phyloP scores from a whole-genome alignment of 2,113 vertebrate species.

The Microcebus tavaratra region DNA sequence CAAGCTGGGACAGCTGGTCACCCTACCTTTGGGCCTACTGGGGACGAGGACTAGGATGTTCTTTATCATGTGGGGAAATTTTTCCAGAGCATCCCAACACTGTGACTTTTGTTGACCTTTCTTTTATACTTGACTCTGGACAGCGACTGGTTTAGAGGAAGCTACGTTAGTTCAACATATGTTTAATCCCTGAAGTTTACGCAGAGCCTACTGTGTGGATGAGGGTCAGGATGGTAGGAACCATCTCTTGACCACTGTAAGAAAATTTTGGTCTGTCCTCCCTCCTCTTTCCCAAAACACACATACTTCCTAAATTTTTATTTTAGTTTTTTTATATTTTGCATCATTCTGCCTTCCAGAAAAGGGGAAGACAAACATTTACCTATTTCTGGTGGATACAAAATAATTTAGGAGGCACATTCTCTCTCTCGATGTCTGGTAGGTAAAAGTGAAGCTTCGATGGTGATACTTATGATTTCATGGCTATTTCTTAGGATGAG shows the following conservation, averaged over 20 bases:
- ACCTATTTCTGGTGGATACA: neutral
- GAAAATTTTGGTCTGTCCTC: neutral
- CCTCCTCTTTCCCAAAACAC: neutral
- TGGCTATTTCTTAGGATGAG: neutral
- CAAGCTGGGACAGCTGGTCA: neutral
- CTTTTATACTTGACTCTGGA: neutral
- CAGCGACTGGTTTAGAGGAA: neutral
- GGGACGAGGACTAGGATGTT: neutral
- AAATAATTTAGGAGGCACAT: neutral
- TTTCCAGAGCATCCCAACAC: neutral
- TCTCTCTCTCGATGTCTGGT: neutral
- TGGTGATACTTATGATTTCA: neutral
- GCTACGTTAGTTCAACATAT: rapidly evolving
- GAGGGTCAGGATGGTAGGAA: too few relatives aligned
- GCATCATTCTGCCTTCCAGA: neutral
- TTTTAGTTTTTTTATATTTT: neutral
- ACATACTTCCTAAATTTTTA: neutral
- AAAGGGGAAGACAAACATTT: neutral
- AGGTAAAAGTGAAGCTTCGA: neutral
- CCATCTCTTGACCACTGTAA: neutral
- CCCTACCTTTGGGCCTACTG: neutral
- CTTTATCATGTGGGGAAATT: neutral
- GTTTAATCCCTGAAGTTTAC: neutral
- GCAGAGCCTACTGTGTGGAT: rapidly evolving
- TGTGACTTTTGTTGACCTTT: neutral